Conservation (phyloP, 2,888 invertebrate genomes). For the Hipparchia sbordonii region DNA sequence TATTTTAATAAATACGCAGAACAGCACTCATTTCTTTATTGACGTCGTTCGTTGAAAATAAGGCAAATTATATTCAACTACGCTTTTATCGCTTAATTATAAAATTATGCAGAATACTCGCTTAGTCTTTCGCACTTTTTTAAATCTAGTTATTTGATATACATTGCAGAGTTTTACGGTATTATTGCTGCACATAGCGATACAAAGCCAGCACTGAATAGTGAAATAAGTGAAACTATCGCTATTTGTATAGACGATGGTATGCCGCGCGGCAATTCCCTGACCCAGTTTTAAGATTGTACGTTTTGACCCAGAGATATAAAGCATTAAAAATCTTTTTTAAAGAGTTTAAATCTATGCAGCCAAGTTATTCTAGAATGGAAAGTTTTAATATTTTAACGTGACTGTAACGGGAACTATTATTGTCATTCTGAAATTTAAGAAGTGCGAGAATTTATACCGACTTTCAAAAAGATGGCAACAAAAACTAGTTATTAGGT, state of each 20-base stretch:
- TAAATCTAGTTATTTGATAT: not conserved
- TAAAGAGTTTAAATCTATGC: constrained; percentile 28
- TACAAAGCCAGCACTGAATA: constrained; percentile 15
- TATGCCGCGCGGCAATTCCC: constrained; percentile 18
- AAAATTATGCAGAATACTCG: constrained; percentile 15
- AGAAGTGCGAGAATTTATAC: not conserved
- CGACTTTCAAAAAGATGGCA: not conserved
- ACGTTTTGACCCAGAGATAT: constrained; percentile 26
- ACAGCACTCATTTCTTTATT: constrained; percentile 11
- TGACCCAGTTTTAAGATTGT: constrained; percentile 23
- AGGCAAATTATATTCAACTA: constrained; percentile 21
- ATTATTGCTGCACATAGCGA: not conserved
- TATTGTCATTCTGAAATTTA: constrained; percentile 3
- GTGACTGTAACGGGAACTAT: constrained; percentile 2
- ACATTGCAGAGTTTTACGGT: constrained; percentile 4
- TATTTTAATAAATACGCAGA: not conserved
- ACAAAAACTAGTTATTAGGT: not conserved
- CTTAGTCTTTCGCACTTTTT: constrained; percentile 6
- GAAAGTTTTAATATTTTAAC: constrained; percentile 25
- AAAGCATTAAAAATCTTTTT: constrained; percentile 30
- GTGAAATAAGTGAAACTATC: constrained; percentile 18
- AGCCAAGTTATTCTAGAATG: constrained; percentile 22
- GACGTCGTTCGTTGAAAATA: constrained; percentile 15
- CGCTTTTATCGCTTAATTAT: constrained; percentile 18
- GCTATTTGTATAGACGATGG: constrained; percentile 16